Evolutionary conservation across 2,888 invertebrate species (phyloP).

Genomic region (Drosophila falleni): DNA sequence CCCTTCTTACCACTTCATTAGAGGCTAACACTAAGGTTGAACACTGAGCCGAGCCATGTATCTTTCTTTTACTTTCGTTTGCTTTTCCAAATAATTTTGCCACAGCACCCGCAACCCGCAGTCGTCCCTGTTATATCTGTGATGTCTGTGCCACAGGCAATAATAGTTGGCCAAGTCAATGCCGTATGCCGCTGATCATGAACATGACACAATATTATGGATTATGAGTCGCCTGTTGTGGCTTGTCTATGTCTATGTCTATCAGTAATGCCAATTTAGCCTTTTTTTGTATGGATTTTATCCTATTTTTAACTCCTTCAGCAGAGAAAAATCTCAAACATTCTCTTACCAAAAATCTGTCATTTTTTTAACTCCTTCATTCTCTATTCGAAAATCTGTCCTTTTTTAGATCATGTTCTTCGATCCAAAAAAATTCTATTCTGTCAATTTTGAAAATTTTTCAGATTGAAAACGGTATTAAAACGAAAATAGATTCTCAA

Average conservation of each 20-base stretch:
- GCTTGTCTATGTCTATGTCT: conserved; percentile 22
- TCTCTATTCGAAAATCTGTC: too few relatives aligned
- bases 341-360: too few relatives aligned
- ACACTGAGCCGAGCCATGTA: conserved; percentile 8
- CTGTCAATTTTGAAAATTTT: too few relatives aligned
- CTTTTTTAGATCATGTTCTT: too few relatives aligned
- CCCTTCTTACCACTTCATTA: conserved; percentile 80
- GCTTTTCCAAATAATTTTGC: conserved; percentile 77
- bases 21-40: conserved; percentile 34
- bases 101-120: conserved; percentile 26
- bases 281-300: too few relatives aligned
- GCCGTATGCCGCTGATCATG: conserved; percentile 71
- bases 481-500: too few relatives aligned
- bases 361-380: too few relatives aligned
- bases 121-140: not conserved
- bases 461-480: too few relatives aligned
- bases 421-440: too few relatives aligned
- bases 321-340: too few relatives aligned
- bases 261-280: too few relatives aligned
- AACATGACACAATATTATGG: conserved; percentile 80
- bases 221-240: conserved; percentile 65
- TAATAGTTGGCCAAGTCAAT: conserved; percentile 42
- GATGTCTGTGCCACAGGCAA: conserved; percentile 16
- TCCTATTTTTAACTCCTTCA: too few relatives aligned
- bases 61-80: conserved; percentile 76